phyloP scores from a whole-genome alignment of 1,140 invertebrate genomes.

The Calosoma granatense region DNA sequence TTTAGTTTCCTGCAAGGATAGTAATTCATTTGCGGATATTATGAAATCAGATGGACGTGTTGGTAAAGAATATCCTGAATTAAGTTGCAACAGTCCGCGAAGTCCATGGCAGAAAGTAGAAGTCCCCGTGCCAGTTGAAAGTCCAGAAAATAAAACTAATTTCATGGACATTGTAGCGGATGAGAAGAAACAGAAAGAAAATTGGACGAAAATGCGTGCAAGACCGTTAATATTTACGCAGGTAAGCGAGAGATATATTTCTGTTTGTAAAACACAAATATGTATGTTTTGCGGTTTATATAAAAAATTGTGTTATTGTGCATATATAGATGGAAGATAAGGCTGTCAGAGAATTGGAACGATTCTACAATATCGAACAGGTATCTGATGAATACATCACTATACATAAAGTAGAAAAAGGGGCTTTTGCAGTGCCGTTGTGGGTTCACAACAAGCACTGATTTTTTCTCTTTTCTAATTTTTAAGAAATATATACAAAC shows the following conservation, averaged over 20 bases:
- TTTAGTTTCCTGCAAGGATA: not conserved
- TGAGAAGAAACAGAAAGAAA: slow-evolving; percentile 49
- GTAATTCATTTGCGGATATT: slow-evolving; percentile 4
- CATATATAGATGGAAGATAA: slow-evolving; percentile 55
- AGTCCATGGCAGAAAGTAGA: slow-evolving; percentile 31
- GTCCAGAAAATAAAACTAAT: slow-evolving; percentile 22
- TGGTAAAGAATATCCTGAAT: not conserved
- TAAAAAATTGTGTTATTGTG: slow-evolving; percentile 4
- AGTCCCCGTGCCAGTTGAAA: slow-evolving; percentile 12
- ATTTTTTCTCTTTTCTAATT: no score
- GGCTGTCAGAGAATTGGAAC: slow-evolving; percentile 57
- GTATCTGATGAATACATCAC: slow-evolving; percentile 52
- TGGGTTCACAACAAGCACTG: slow-evolving; percentile 41
- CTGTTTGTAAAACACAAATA: not conserved
- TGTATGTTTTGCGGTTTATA: not conserved
- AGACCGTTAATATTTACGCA: slow-evolving; percentile 54
- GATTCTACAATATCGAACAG: slow-evolving; percentile 49
- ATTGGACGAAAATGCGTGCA: slow-evolving; percentile 45
- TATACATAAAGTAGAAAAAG: slow-evolving; percentile 40
- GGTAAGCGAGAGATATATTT: slow-evolving; percentile 28
- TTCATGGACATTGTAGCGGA: slow-evolving; percentile 47
- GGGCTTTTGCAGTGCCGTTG: slow-evolving; percentile 41
- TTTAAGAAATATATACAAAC: no score
- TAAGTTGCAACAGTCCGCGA: slow-evolving; percentile 22
- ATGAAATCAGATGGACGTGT: not conserved